Conservation (phyloP, 2,888 invertebrate species). For the Drosophila longiperda region DNA sequence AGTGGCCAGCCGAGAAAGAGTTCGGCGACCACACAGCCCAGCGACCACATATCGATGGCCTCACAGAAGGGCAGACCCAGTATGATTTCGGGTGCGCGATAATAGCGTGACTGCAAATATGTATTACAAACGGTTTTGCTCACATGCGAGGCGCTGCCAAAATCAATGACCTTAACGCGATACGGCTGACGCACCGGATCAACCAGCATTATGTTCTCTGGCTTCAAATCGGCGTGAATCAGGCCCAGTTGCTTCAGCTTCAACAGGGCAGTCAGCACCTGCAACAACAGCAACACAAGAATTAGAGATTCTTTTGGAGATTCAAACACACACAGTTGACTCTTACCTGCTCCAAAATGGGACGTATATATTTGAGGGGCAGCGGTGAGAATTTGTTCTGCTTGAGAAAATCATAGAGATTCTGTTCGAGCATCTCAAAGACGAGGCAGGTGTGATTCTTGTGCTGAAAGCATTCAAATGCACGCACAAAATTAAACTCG, state of each 20-base stretch:
- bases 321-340: background rate
- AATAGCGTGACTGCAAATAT: constrained; percentile 99
- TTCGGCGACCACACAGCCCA: constrained; percentile 99
- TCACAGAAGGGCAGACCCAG: constrained; percentile 99
- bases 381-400: constrained; percentile 99
- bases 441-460: constrained; percentile 99
- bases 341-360: constrained; percentile 98
- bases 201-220: constrained; percentile 99
- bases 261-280: constrained; percentile 89
- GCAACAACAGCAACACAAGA: no score
- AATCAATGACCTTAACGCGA: constrained; percentile 99
- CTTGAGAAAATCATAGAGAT: constrained; percentile 99
- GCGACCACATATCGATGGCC: constrained; percentile 99
- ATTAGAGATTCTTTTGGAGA: background rate
- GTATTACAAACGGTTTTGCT: constrained; percentile 99
- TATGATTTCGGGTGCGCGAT: constrained; percentile 98
- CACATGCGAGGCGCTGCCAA: constrained; percentile 99
- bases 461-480: constrained; percentile 99
- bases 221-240: constrained; percentile 99
- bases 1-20: constrained; percentile 99
- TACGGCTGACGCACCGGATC: constrained; percentile 99
- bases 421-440: constrained; percentile 99
- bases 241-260: constrained; percentile 95
- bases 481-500: constrained; percentile 99
- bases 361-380: constrained; percentile 98